phyloP scores from a whole-genome alignment of 2,113 vertebrate species.

The Ursus arctos region DNA sequence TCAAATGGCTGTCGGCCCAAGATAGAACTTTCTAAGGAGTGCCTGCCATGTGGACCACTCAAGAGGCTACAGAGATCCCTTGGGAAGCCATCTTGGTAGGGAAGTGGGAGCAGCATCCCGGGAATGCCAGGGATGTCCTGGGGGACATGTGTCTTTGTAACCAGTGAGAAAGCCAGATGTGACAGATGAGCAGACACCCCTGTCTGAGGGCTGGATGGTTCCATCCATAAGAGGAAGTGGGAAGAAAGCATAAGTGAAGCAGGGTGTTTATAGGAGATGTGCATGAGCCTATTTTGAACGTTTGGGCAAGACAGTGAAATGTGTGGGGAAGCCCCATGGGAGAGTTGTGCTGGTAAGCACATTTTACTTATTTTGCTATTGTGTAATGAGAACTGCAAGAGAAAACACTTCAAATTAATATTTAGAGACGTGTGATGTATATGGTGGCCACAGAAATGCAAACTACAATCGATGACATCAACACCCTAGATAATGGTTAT shows the following conservation, averaged over 20 bases:
- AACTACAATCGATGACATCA: neutral
- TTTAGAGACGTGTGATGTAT: constrained; percentile 1
- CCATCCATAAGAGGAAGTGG: constrained; percentile 16
- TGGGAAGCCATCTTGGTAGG: neutral
- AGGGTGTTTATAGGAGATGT: neutral
- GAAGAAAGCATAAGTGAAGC: neutral
- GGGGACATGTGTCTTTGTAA: neutral
- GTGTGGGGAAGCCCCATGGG: neutral
- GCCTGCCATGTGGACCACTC: neutral
- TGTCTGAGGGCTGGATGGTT: neutral
- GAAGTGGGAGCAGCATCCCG: neutral
- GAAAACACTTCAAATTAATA: constrained; percentile 14
- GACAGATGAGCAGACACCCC: neutral
- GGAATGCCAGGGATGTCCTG: neutral
- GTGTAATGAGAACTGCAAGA: constrained; percentile 45
- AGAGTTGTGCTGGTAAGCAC: constrained; percentile 26
- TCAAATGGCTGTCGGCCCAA: neutral
- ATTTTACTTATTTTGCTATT: constrained; percentile 55
- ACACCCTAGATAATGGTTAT: neutral
- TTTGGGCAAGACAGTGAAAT: neutral
- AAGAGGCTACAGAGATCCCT: neutral
- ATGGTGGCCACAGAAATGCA: neutral
- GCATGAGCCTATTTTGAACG: constrained; percentile 7
- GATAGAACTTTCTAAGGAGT: neutral
- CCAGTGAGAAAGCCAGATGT: neutral